Base-by-base conservation (phyloP, 2,888 invertebrate genomes). In the Masnerella sp. region DNA sequence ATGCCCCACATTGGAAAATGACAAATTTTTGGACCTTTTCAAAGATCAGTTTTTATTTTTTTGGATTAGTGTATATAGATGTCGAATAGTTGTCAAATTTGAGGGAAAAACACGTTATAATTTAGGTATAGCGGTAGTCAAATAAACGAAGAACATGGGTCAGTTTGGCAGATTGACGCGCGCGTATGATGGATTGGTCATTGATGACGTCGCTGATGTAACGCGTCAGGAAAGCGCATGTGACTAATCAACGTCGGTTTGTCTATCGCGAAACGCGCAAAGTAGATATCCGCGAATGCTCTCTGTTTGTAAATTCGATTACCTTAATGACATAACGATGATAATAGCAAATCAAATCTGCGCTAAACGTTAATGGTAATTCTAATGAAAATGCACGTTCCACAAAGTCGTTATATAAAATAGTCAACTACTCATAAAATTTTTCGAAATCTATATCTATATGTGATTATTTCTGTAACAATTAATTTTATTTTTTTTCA, bases 261-360 rank as follows among this genome's bases (percentile, higher is more conserved):
- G 47, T 59, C 47, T 47, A 47, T 47, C 36, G 38, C 59, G 5
- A 22, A 38, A 36, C 43, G 49, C 22, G 61, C 20, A 32, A 56
- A 49, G 38, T 47, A 61, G 61, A 49, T 47, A 59, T 49, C 30
- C 49, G 38, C 9, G 38, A 45, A 22, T n/a, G n/a, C 38, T 7
- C 12, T 36, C 15, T 22, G 52, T 22, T 51, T 62, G 20, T 62
- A 42, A 51, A 62, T 62, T 62, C 51, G 15, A 64, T 64, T 52
- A 64, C 25, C 43, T 52, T 45, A 45, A 64, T 64, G 64, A 43
- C 36, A 64, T 45, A 64, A 62, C 62, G 45, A 62, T 51, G 20
- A 52, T 52, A 28, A 52, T 49, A 43, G 11, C 18, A 34, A 40
- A 52, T 64, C 64, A 64, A 64, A 64, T 51, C 45, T 51, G 11